Evolutionary conservation across 2,888 invertebrate species (phyloP).

Genomic region (Deladenus siricidicola): DNA sequence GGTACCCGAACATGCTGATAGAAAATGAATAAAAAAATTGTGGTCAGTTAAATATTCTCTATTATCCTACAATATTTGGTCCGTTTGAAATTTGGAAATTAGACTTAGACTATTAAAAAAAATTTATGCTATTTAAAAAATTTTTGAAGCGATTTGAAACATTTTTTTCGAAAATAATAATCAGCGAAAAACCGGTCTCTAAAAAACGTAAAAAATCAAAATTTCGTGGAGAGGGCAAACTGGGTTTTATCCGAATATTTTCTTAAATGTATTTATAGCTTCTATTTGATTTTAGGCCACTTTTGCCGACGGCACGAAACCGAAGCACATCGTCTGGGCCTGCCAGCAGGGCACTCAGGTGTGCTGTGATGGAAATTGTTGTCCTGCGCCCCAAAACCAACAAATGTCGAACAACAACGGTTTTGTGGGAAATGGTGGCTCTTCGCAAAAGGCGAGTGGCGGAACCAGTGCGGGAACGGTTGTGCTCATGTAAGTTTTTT

Average conservation of each 20-base stretch:
- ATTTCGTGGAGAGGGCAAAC: no score
- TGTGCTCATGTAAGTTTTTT: slow-evolving; percentile 17
- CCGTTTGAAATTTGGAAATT: no score
- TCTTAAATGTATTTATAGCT: neutral
- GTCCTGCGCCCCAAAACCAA: slow-evolving; percentile 30
- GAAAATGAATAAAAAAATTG: no score
- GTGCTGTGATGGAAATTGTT: slow-evolving; percentile 44
- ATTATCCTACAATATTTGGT: no score
- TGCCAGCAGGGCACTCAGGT: slow-evolving; percentile 29
- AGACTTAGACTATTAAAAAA: no score
- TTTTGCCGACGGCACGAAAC: slow-evolving; percentile 44
- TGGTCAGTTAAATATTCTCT: no score
- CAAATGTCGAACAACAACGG: slow-evolving; percentile 3
- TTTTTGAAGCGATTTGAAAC: neutral
- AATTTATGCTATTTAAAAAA: no score
- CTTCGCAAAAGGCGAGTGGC: neutral
- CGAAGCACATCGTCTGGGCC: slow-evolving; percentile 43
- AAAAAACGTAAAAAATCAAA: no score
- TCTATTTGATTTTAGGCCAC: slow-evolving; percentile 40
- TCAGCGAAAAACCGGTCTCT: neutral
- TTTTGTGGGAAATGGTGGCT: slow-evolving; percentile 8
- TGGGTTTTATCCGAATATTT: no score
- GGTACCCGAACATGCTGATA: no score
- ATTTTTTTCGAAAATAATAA: neutral
- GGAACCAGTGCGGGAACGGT: slow-evolving; percentile 13